Evolutionary conservation across 2,888 invertebrate genomes (phyloP).

Genomic region (Beris morrisii): DNA sequence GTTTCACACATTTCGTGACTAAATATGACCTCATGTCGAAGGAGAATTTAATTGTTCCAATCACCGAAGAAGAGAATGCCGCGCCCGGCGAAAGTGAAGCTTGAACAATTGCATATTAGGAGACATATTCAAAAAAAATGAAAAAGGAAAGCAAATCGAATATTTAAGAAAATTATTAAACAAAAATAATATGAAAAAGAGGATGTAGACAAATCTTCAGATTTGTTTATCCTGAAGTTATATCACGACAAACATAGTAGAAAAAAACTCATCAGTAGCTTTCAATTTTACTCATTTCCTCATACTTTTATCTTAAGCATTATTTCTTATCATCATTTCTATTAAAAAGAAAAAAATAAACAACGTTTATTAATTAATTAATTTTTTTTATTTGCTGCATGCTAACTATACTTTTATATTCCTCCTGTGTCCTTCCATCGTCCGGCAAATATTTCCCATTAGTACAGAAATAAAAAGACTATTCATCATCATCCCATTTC

Average conservation of each 20-base stretch:
- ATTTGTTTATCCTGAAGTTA: no score
- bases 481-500: not conserved
- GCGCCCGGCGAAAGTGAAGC: slow-evolving; percentile 60
- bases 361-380: not conserved
- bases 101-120: slow-evolving; percentile 46
- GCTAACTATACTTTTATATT: not conserved
- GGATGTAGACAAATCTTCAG: not conserved
- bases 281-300: slow-evolving; percentile 13
- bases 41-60: slow-evolving; percentile 97
- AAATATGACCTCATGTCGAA: slow-evolving; percentile 98
- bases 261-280: slow-evolving; percentile 2
- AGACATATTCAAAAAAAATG: slow-evolving; percentile 17
- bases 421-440: not conserved
- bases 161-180: slow-evolving; percentile 10
- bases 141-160: slow-evolving; percentile 1
- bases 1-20: slow-evolving; percentile 96
- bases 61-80: slow-evolving; percentile 75
- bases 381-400: not conserved
- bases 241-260: no score
- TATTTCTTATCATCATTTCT: not conserved
- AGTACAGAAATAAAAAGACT: not conserved
- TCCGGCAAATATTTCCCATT: not conserved
- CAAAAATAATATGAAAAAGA: slow-evolving; percentile 7
- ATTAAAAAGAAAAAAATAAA: not conserved
- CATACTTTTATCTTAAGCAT: slow-evolving; percentile 3